Base-by-base conservation (phyloP, 1,140 invertebrate species). In the Holcopasites calliopsidis region DNA sequence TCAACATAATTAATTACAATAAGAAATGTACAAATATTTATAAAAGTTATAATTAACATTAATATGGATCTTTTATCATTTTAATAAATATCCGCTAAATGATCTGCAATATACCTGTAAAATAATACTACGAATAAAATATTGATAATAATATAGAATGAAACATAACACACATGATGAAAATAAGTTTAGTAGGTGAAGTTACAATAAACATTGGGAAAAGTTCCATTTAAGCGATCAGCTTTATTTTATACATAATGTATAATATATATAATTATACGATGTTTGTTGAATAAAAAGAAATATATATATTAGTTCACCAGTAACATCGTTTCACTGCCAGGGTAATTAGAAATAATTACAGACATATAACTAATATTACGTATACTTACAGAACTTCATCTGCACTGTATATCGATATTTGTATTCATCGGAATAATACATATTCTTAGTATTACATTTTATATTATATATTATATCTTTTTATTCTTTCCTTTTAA, bases 261-360 rank as follows among this genome's bases (percentile, higher is more conserved):
- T 28, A 49, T 28, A 47, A 55, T 66, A 3, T 50, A 61, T 47
- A 16, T n/a, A 50, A 35, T 52, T 70, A 8, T 31, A 16, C 49
- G 3, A 0, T 23, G 49, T 16, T 42, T 61, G 6, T 57, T 26
- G 26, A 66, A 33, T 21, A 11, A 47, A 35, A 23, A n/a, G 8
- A 49, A 49, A n/a, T 31, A 42, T 49, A 52, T 40, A 44, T 44
- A 44, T 44, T 13, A 2, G 2, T 5, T 8, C 33, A 26, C 26
- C 16, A 73, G 18, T 44, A 52, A 33, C 26, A 44, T 16, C 49
- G 18, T 61, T 2, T 26, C 23, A 80, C 62, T 80, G 70, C 64
- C 77, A 80, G 11, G 35, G n/a, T 75, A 52, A 60, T 80, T 47
- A 13, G 16, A 68, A 38, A 40, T 60, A 47, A 44, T 28, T 18